Percentiles rank a stretch among this genome's conserved stretches.
These are phyloP conservation scores for Cnemophilus loriae DNA, from an alignment of 2,113 vertebrate genomes.

Conservation along the genomic window DNA sequence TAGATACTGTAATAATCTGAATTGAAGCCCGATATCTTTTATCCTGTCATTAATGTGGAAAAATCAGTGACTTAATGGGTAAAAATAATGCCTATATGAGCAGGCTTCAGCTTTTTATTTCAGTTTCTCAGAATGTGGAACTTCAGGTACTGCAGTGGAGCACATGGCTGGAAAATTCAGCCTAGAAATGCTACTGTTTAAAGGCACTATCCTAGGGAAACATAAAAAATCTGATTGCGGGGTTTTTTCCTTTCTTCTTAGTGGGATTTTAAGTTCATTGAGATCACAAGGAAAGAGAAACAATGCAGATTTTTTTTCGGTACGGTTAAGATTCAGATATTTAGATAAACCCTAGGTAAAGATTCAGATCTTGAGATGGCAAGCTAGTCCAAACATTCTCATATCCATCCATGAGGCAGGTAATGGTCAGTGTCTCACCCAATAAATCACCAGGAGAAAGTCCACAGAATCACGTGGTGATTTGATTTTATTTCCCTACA, in stretches of 20 bases:
- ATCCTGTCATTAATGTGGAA: conserved; percentile 76
- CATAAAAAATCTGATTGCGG: not conserved
- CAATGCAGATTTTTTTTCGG: not conserved
- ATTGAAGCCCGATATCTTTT: conserved; percentile 75
- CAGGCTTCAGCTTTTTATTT: conserved; percentile 51
- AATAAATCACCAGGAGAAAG: not conserved
- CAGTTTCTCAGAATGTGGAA: conserved; percentile 35
- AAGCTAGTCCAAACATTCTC: not conserved
- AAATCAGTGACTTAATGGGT: conserved; percentile 67
- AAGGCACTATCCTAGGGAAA: not conserved
- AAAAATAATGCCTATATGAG: conserved; percentile 61
- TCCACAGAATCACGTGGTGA: not conserved
- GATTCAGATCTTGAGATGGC: not conserved
- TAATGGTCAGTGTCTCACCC: not conserved
- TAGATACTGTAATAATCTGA: conserved; percentile 74
- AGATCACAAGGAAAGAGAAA: not conserved
- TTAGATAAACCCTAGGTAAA: not conserved
- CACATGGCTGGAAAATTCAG: conserved; percentile 38
- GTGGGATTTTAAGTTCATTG: not conserved
- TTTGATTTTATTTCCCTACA: not conserved
- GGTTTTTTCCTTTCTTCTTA: not conserved
- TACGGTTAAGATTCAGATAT: not conserved
- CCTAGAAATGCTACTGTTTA: not conserved
- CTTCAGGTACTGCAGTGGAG: conserved; percentile 15
- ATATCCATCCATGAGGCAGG: not conserved